Percentiles rank a stretch among this genome's conserved stretches.
Conservation (phyloP, 2,888 invertebrate genomes). For the Dioctria linearis region DNA sequence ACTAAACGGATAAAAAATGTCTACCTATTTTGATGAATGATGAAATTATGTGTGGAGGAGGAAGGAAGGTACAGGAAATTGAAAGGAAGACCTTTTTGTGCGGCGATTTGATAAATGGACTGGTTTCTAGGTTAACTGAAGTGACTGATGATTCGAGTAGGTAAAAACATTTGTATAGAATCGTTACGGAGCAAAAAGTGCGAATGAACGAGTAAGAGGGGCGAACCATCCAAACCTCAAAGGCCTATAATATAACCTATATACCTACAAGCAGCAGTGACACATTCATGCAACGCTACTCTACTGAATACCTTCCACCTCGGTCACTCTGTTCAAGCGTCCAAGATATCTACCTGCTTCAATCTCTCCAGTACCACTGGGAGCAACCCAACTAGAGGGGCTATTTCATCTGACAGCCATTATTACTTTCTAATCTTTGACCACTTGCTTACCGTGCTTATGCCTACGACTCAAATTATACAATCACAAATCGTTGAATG, state of each 20-base stretch:
- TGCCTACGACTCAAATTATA: conserved; percentile 53
- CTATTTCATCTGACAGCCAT: conserved; percentile 59
- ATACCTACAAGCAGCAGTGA: background rate
- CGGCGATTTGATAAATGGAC: conserved; percentile 55
- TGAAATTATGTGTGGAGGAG: conserved; percentile 4
- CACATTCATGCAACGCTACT: background rate
- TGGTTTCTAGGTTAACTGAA: conserved; percentile 56
- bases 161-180: conserved; percentile 61
- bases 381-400: conserved; percentile 54
- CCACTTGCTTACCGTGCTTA: conserved; percentile 57
- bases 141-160: conserved; percentile 61
- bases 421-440: conserved; percentile 62
- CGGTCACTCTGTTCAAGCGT: background rate
- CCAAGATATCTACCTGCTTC: conserved; percentile 8
- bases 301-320: conserved; percentile 20
- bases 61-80: conserved; percentile 24
- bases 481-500: conserved; percentile 42
- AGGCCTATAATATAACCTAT: background rate
- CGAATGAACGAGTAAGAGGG: conserved; percentile 41
- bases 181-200: conserved; percentile 49
- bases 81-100: conserved; percentile 38
- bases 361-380: conserved; percentile 26
- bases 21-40: conserved; percentile 44
- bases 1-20: conserved; percentile 40
- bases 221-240: conserved; percentile 18